These are phyloP conservation scores for fruit fly (Drosophila melanogaster) DNA, from an alignment of 1,140 invertebrate genomes.

Conservation along the genomic window DNA sequence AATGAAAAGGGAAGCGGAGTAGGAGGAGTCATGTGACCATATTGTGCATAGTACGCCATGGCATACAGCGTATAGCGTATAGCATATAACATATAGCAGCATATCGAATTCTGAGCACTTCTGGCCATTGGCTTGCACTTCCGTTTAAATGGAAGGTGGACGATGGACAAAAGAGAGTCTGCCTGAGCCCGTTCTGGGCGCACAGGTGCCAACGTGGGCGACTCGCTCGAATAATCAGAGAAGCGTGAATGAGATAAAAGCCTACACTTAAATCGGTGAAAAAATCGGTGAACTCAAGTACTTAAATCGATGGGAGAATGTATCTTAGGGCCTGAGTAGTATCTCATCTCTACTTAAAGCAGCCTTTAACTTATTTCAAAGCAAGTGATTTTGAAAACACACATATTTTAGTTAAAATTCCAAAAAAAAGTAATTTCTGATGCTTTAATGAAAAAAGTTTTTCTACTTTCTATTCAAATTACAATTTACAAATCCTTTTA, in stretches of 20 bases:
- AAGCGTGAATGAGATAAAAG: slow-evolving; percentile 11
- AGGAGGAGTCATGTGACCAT: slow-evolving; percentile 60
- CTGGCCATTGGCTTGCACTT: slow-evolving; percentile 76
- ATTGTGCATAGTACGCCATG: slow-evolving; percentile 20
- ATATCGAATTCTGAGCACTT: slow-evolving; percentile 73
- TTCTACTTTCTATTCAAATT: no score
- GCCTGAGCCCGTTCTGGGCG: slow-evolving; percentile 12
- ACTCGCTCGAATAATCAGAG: slow-evolving; percentile 22
- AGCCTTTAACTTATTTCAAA: no score
- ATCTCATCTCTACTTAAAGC: no score
- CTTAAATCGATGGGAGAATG: neutral
- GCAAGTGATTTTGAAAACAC: no score
- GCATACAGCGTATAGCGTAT: neutral
- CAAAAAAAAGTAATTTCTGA: no score
- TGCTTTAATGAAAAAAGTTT: no score
- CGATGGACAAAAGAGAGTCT: neutral
- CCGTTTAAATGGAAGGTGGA: slow-evolving; percentile 46
- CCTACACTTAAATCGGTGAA: neutral
- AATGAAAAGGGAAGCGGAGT: no score
- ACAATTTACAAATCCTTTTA: no score
- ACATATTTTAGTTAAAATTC: no score
- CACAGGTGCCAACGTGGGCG: slow-evolving; percentile 63
- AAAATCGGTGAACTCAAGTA: neutral
- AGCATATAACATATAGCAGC: neutral
- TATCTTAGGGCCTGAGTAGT: no score